A percentile compares a stretch with the other conserved stretches of the same genome.
Evolutionary conservation across 2,113 vertebrate genomes (phyloP).

Genomic region (Lipotes vexillifer): DNA sequence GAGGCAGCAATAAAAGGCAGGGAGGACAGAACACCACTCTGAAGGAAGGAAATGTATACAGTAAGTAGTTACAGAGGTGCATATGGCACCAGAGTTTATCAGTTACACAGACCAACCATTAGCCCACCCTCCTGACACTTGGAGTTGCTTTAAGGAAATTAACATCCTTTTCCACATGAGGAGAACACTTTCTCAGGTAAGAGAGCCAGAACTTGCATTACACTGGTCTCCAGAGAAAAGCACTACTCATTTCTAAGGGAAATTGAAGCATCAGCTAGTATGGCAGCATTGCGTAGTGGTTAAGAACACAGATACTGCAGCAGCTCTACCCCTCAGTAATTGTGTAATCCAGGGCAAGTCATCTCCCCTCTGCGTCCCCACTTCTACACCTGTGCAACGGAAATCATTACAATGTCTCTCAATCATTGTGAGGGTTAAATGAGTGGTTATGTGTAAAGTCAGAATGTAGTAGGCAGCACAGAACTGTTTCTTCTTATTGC

Average conservation of each 20-base stretch:
- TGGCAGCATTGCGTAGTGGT: background rate
- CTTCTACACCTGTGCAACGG: background rate
- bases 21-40: constrained; percentile 71
- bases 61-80: background rate
- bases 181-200: background rate
- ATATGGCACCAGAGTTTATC: background rate
- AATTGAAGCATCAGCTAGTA: background rate
- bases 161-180: background rate
- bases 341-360: background rate
- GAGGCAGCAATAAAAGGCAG: constrained; percentile 81
- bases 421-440: background rate
- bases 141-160: background rate
- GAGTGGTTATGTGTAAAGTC: background rate
- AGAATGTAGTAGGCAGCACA: background rate
- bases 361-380: background rate
- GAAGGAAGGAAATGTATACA: background rate
- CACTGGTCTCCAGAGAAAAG: background rate
- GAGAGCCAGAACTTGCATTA: background rate
- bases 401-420: background rate
- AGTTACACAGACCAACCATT: background rate
- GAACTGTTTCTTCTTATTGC: background rate
- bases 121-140: background rate
- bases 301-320: background rate
- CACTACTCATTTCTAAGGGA: background rate
- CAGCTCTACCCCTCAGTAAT: background rate